Conservation (phyloP, 2,888 invertebrate genomes). For the Hyposoter dolosus region DNA sequence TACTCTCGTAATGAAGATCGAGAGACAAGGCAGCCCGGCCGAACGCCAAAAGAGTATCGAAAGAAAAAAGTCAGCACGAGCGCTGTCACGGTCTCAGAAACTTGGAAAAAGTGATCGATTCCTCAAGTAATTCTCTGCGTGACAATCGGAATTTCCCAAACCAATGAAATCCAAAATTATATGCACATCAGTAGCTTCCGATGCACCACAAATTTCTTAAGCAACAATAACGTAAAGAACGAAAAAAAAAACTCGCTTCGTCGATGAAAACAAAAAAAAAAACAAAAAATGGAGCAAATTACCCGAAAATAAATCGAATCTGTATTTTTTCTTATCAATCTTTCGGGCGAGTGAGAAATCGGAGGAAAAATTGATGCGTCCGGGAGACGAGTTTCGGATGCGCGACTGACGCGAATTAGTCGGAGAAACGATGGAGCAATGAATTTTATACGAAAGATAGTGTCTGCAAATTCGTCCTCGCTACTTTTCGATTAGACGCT, state of each 20-base stretch:
- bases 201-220: background rate
- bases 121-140: background rate
- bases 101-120: background rate
- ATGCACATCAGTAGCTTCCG: background rate
- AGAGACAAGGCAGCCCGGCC: background rate
- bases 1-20: background rate
- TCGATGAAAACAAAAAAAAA: background rate
- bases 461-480: constrained; percentile 60
- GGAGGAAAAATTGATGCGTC: background rate
- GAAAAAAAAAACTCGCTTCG: background rate
- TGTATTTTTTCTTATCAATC: background rate
- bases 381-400: constrained; percentile 23
- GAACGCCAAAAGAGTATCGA: background rate
- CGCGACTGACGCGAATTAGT: constrained; percentile 45
- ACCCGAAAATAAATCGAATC: background rate
- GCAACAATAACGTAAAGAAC: background rate
- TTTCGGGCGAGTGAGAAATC: background rate
- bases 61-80: background rate
- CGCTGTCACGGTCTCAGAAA: too few relatives aligned
- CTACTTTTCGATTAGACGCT: constrained; percentile 30
- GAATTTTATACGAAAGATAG: constrained; percentile 62
- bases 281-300: background rate
- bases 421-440: constrained; percentile 35
- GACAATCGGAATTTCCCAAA: background rate
- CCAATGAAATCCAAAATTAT: background rate